phyloP scores from a whole-genome alignment of 1,140 invertebrate species.

The Venturia canescens region DNA sequence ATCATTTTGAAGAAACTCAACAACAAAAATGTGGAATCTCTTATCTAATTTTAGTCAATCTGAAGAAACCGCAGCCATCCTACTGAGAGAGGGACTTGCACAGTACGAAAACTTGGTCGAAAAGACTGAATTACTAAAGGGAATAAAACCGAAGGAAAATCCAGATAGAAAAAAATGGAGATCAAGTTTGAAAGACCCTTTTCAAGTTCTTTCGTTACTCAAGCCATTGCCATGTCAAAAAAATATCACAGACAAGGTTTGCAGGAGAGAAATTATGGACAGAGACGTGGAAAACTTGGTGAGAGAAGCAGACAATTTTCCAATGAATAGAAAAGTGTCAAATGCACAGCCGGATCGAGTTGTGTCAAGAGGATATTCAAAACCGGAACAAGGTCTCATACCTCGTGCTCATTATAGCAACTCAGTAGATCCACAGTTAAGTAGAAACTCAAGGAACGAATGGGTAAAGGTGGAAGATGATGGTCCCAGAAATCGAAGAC shows the following conservation, averaged over 20 bases:
- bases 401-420: background rate
- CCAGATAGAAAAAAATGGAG: constrained; percentile 65
- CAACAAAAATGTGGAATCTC: background rate
- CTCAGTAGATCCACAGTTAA: background rate
- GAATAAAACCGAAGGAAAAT: constrained; percentile 50
- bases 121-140: constrained; percentile 68
- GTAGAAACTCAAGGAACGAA: background rate
- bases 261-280: constrained; percentile 57
- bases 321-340: constrained; percentile 53
- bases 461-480: background rate
- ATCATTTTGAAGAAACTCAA: constrained; percentile 18
- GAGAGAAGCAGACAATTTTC: constrained; percentile 48
- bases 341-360: background rate
- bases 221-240: constrained; percentile 63
- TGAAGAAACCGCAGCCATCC: constrained; percentile 55
- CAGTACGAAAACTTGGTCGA: constrained; percentile 60
- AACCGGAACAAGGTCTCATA: background rate
- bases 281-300: constrained; percentile 66
- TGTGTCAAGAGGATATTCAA: background rate
- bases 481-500: background rate
- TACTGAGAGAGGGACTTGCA: constrained; percentile 60
- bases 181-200: constrained; percentile 55
- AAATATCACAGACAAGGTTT: constrained; percentile 54
- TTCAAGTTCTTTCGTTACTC: constrained; percentile 59
- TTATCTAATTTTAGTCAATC: constrained; percentile 58